phyloP scores from a whole-genome alignment of 2,113 vertebrate genomes.

The Lanius collurio region DNA sequence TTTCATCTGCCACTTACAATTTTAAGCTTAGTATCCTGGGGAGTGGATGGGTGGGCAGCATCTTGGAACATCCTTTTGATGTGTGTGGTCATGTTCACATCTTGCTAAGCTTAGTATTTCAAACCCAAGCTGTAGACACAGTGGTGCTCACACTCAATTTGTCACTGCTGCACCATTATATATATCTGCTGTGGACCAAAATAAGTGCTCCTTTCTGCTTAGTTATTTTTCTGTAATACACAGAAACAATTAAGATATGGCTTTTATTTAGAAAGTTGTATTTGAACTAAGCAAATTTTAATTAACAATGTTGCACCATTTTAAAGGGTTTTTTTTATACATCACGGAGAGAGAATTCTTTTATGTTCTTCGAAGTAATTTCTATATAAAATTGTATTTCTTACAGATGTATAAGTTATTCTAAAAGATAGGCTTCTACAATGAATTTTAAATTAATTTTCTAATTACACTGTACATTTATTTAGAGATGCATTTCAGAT shows the following conservation, averaged over 20 bases:
- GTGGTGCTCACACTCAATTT: not conserved
- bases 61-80: not conserved
- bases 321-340: not conserved
- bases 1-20: not conserved
- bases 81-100: not conserved
- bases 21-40: not conserved
- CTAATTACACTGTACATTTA: not conserved
- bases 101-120: not conserved
- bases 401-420: not conserved
- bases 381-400: not conserved
- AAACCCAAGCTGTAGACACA: not conserved
- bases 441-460: not conserved
- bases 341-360: not conserved
- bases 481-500: not conserved
- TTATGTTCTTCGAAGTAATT: not conserved
- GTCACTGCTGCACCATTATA: not conserved
- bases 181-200: not conserved
- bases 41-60: not conserved
- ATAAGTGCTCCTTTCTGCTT: not conserved
- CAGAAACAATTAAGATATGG: not conserved
- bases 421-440: not conserved
- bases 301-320: not conserved
- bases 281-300: not conserved
- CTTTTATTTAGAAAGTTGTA: not conserved
- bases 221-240: not conserved